These are phyloP conservation scores for Poecilia picta DNA, from an alignment of 2,797 vertebrate genomes.

Conservation along the genomic window DNA sequence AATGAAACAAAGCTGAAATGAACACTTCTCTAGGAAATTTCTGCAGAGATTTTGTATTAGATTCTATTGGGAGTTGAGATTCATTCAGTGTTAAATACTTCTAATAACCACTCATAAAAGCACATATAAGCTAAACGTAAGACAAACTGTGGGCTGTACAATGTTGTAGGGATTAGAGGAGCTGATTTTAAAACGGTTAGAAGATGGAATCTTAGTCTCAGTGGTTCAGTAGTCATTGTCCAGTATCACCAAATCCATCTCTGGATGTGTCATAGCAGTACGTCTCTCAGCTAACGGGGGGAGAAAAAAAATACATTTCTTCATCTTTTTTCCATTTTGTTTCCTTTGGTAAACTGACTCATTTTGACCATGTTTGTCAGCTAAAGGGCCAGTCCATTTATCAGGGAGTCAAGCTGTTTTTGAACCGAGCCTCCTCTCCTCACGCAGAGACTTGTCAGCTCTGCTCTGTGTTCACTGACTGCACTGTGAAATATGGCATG, in stretches of 20 bases:
- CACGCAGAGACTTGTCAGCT: slow-evolving; percentile 67
- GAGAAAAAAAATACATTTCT: slow-evolving; percentile 12
- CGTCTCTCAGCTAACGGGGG: slow-evolving; percentile 21
- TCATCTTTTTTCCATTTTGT: not conserved
- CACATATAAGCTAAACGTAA: not conserved
- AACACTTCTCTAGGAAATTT: not conserved
- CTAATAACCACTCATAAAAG: not conserved
- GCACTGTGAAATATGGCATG: slow-evolving; percentile 70
- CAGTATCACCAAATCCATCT: slow-evolving; percentile 28
- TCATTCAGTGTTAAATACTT: not conserved
- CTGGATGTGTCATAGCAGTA: slow-evolving; percentile 33
- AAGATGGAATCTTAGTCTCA: not conserved
- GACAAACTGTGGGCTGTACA: not conserved
- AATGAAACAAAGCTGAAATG: not conserved
- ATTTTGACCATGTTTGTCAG: slow-evolving; percentile 51
- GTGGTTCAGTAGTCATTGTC: slow-evolving; percentile 21
- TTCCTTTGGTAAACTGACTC: slow-evolving; percentile 42
- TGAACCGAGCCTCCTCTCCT: slow-evolving; percentile 45
- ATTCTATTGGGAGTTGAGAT: not conserved
- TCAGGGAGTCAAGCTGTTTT: slow-evolving; percentile 65
- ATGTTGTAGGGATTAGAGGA: slow-evolving; percentile 2
- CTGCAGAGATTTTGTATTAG: not conserved
- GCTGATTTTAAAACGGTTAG: slow-evolving; percentile 11
- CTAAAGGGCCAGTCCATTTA: slow-evolving; percentile 67
- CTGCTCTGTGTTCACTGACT: slow-evolving; percentile 64